A percentile compares a stretch with the other conserved stretches of the same genome.
These are phyloP conservation scores for Spongilla lacustris DNA, from an alignment of 37 sponge, comb jelly and placozoan genomes.

Conservation along the genomic window DNA sequence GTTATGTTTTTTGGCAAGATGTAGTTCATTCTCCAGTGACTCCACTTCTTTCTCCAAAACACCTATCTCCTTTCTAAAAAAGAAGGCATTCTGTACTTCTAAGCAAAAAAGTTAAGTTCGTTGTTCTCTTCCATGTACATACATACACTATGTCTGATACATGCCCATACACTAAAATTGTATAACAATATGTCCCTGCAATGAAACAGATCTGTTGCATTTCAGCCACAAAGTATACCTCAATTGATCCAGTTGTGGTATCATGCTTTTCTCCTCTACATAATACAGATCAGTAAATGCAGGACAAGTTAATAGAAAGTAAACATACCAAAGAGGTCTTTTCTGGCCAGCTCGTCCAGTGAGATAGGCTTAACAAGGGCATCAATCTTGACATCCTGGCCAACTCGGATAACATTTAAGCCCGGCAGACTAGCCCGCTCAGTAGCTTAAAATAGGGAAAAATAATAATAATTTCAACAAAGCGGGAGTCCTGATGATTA, in stretches of 20 bases:
- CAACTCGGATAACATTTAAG: constrained; percentile 56
- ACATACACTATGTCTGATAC: neutral
- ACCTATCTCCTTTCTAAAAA: neutral
- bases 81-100: neutral
- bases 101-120: no score
- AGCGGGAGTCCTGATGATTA: no score
- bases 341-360: constrained; percentile 55
- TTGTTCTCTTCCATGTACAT: no score
- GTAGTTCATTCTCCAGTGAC: neutral
- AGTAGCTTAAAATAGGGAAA: neutral
- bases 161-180: neutral
- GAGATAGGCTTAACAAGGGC: constrained; percentile 30
- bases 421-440: neutral
- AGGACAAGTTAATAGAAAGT: neutral
- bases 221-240: neutral
- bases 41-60: neutral
- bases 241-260: neutral
- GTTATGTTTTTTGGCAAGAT: neutral
- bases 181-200: neutral
- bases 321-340: neutral
- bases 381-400: constrained; percentile 52
- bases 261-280: neutral
- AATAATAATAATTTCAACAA: neutral
- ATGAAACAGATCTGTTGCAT: neutral
- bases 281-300: neutral